Percentiles rank a stretch among this genome's conserved stretches.
phyloP scores from a whole-genome alignment of 2,113 vertebrate genomes.

The Poicephalus meyeri region DNA sequence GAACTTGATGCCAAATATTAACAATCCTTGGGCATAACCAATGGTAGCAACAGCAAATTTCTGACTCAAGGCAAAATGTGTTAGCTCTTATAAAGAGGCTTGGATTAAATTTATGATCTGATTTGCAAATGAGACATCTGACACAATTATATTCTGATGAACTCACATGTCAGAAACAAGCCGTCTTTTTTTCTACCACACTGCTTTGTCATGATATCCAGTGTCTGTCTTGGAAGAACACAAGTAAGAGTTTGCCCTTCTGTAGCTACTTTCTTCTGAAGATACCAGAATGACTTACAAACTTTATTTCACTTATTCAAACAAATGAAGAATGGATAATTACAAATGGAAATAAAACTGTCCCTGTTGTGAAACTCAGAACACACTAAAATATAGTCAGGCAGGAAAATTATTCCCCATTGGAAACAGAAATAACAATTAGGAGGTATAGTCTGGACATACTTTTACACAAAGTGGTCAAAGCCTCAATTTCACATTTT shows the following conservation, averaged over 20 bases:
- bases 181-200: not conserved
- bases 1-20: constrained; percentile 48
- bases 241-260: not conserved
- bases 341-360: not conserved
- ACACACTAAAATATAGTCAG: not conserved
- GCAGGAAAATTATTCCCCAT: not conserved
- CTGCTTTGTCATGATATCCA: not conserved
- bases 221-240: not conserved
- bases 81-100: not conserved
- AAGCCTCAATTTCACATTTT: constrained; percentile 2
- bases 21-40: constrained; percentile 26
- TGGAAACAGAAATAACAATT: not conserved
- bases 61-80: not conserved
- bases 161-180: not conserved
- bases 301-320: not conserved
- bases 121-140: not conserved
- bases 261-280: not conserved
- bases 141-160: not conserved
- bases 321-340: not conserved
- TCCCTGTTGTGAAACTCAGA: not conserved
- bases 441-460: not conserved
- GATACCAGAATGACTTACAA: not conserved
- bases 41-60: constrained; percentile 13
- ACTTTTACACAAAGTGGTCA: not conserved
- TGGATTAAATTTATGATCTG: not conserved